These are phyloP conservation scores for Entomyzon cyanotis DNA, from an alignment of 2,113 vertebrate species.

Conservation along the genomic window DNA sequence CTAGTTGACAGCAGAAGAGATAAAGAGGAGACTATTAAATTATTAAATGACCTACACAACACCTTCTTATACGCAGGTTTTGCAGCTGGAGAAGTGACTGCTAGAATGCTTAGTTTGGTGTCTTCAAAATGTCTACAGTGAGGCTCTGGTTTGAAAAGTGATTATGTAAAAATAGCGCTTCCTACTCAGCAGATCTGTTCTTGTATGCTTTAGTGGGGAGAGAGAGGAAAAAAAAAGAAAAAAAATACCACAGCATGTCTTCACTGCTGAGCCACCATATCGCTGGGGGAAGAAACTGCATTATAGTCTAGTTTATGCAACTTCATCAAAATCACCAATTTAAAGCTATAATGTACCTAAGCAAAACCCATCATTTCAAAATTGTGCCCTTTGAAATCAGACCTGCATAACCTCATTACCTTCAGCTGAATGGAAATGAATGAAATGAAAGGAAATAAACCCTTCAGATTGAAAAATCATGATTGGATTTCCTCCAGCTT, in stretches of 20 bases:
- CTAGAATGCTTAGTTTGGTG: not conserved
- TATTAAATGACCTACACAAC: not conserved
- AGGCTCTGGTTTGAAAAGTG: slow-evolving; percentile 34
- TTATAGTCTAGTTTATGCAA: slow-evolving; percentile 32
- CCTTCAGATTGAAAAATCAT: slow-evolving; percentile 44
- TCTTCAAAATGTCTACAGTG: slow-evolving; percentile 44
- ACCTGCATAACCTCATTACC: slow-evolving; percentile 40
- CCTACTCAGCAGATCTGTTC: slow-evolving; percentile 67
- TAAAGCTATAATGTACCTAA: slow-evolving; percentile 26
- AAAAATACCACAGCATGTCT: not conserved
- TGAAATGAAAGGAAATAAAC: slow-evolving; percentile 49
- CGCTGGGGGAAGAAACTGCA: not conserved
- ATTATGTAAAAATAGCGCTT: slow-evolving; percentile 65
- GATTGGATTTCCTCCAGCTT: slow-evolving; percentile 49
- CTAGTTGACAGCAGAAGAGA: not conserved
- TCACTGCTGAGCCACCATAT: slow-evolving; percentile 11
- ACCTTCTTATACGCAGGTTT: not conserved
- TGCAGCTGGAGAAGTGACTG: slow-evolving; percentile 29
- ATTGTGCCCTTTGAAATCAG: slow-evolving; percentile 31
- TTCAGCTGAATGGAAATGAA: slow-evolving; percentile 41
- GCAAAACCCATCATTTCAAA: slow-evolving; percentile 12
- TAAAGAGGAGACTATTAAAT: not conserved
- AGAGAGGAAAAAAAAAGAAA: not conserved
- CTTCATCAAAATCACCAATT: slow-evolving; percentile 33
- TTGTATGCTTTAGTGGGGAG: not conserved